These are phyloP conservation scores for Atopsyche davidsoni DNA, from an alignment of 1,140 invertebrate genomes.

Conservation along the genomic window DNA sequence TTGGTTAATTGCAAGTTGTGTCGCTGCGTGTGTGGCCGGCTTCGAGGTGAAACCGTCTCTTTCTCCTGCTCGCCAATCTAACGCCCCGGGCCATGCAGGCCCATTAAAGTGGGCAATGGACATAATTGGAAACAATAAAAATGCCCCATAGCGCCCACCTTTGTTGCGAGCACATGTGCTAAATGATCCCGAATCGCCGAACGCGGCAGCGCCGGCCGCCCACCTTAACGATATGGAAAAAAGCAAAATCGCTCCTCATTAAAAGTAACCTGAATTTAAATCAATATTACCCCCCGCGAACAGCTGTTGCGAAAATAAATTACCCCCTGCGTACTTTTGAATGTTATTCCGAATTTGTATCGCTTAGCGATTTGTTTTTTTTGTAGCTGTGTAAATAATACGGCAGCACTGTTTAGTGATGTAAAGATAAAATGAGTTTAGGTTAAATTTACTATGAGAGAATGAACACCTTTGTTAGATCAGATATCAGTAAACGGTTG, in stretches of 20 bases:
- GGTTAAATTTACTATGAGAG: no score
- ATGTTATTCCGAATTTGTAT: no score
- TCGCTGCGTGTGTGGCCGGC: not conserved
- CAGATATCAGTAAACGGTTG: no score
- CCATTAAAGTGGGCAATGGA: constrained; percentile 17
- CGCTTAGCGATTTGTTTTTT: no score
- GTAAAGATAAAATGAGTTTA: no score
- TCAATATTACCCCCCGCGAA: no score
- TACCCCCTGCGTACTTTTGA: no score
- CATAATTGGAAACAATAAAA: constrained; percentile 26
- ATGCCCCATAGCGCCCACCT: constrained; percentile 3
- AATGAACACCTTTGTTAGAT: no score
- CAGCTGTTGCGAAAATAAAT: no score
- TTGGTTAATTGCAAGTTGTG: constrained; percentile 3
- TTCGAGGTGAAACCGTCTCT: not conserved
- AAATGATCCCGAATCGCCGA: constrained; percentile 6
- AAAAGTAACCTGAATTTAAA: constrained; percentile 3
- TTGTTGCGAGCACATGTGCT: not conserved
- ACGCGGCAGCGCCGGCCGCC: not conserved
- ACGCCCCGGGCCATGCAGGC: constrained; percentile 7
- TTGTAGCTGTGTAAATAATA: no score
- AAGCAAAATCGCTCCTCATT: not conserved
- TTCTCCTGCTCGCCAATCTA: not conserved
- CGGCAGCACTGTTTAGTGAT: no score
- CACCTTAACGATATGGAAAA: no score